Conservation (phyloP, 2,113 vertebrate species). For the Aphelocoma coerulescens region DNA sequence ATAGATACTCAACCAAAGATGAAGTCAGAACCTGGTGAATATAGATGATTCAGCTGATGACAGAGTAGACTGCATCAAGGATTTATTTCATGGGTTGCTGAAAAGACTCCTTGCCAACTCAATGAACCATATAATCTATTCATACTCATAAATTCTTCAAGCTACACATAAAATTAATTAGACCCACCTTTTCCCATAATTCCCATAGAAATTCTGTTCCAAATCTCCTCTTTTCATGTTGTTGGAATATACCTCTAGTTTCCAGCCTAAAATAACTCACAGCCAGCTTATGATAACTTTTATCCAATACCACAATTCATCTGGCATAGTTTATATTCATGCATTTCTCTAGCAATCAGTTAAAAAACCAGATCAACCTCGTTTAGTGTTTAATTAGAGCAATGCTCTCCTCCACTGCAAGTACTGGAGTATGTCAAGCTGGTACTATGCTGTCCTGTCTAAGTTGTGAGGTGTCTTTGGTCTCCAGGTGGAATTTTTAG, state of each 20-base stretch:
- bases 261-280: neutral
- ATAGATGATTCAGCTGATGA: neutral
- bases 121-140: neutral
- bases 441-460: neutral
- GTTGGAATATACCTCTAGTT: neutral
- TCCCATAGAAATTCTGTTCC: neutral
- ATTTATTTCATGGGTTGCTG: neutral
- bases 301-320: neutral
- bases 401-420: neutral
- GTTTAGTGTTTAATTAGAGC: neutral
- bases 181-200: neutral
- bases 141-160: conserved; percentile 1
- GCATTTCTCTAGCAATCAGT: neutral
- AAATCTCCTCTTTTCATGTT: neutral
- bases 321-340: neutral
- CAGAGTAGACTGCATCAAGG: neutral
- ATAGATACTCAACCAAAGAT: neutral
- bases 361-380: neutral
- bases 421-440: neutral
- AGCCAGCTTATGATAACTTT: neutral
- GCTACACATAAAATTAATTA: neutral
- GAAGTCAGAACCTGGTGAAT: neutral
- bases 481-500: neutral
- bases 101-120: neutral
- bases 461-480: neutral